Conservation (phyloP, 2,113 vertebrate genomes). For the Gulo gulo region DNA sequence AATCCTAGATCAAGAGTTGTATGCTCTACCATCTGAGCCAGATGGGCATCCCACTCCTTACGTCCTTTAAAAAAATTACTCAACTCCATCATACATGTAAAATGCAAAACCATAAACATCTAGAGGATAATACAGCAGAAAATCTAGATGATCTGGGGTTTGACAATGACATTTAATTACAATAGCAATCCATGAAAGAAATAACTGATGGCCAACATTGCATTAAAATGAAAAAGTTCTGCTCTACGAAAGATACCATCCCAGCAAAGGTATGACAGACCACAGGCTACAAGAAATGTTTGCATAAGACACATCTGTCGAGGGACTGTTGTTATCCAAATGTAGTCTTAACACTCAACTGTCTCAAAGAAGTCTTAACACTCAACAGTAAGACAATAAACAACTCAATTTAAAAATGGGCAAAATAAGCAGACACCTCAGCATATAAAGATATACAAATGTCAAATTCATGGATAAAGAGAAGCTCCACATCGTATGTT, state of each 20-base stretch:
- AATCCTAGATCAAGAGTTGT: background rate
- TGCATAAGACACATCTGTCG: background rate
- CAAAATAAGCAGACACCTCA: background rate
- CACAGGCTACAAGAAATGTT: background rate
- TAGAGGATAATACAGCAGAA: background rate
- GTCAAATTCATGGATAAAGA: background rate
- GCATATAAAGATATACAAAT: background rate
- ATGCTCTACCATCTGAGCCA: background rate
- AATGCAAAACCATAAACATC: no score
- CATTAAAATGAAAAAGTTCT: background rate
- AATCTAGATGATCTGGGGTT: background rate
- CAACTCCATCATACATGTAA: background rate
- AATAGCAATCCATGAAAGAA: background rate
- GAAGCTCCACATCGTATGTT: no score
- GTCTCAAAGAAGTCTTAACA: background rate
- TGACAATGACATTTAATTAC: background rate
- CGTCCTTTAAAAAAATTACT: background rate
- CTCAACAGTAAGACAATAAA: background rate
- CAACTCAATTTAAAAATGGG: background rate
- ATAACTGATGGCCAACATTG: background rate
- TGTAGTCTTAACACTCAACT: background rate
- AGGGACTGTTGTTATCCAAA: background rate
- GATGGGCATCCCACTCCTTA: background rate
- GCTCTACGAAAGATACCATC: background rate
- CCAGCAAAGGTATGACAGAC: background rate